Conservation (phyloP, 2,797 vertebrate genomes). For the Rhabdomys pumilio region DNA sequence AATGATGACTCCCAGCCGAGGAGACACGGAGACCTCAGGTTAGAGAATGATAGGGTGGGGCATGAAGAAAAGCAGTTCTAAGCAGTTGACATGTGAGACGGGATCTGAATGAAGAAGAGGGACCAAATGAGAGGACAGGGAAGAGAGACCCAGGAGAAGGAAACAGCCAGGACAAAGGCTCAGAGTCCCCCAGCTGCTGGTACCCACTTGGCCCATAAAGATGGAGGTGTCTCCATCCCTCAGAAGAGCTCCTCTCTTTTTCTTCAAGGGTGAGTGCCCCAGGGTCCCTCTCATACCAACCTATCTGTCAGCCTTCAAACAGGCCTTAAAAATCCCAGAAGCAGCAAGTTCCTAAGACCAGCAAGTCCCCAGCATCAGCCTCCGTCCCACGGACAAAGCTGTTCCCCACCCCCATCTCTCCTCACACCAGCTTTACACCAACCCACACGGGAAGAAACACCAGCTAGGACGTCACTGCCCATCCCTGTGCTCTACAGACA, state of each 20-base stretch:
- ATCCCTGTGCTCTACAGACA: background rate
- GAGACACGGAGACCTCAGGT: background rate
- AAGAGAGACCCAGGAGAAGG: background rate
- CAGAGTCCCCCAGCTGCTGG: background rate
- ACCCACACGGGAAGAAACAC: background rate
- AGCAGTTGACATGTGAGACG: background rate
- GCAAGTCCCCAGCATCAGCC: background rate
- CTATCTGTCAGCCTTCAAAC: background rate
- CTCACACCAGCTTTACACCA: accelerated
- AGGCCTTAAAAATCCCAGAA: background rate
- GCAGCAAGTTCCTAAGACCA: background rate
- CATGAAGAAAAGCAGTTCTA: background rate
- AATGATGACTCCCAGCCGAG: background rate
- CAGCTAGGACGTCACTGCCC: background rate
- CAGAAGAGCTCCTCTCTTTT: background rate
- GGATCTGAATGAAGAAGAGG: background rate
- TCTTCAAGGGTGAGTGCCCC: background rate
- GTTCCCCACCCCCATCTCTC: no score
- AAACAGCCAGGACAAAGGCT: background rate
- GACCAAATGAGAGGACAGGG: background rate
- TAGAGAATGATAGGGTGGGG: accelerated
- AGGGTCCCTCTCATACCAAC: background rate
- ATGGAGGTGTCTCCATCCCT: background rate
- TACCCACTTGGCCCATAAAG: background rate
- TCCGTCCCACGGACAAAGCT: no score